phyloP scores from a whole-genome alignment of 1,140 invertebrate species.

The Brachionus sp. region DNA sequence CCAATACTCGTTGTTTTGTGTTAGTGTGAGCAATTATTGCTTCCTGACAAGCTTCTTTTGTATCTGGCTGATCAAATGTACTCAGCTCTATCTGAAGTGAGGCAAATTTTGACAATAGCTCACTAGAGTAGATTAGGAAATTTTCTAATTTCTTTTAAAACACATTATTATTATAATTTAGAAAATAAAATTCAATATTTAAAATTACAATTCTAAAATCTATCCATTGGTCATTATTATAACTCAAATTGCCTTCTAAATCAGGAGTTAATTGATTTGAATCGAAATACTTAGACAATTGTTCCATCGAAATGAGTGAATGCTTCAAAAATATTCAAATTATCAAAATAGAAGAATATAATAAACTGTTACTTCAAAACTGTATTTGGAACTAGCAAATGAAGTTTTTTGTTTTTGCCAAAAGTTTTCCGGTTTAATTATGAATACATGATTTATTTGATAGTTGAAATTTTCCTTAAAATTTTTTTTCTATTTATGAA shows the following conservation, averaged over 20 bases:
- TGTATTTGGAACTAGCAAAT: slow-evolving; percentile 92
- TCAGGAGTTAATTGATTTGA: slow-evolving; percentile 82
- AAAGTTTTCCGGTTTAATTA: slow-evolving; percentile 97
- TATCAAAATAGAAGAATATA: background rate
- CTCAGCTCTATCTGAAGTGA: slow-evolving; percentile 22
- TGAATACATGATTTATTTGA: slow-evolving; percentile 71
- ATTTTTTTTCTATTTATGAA: background rate
- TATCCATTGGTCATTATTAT: slow-evolving; percentile 94
- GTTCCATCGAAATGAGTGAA: slow-evolving; percentile 88
- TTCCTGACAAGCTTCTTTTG: slow-evolving; percentile 9
- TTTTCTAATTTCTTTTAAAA: slow-evolving; percentile 25
- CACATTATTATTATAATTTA: background rate
- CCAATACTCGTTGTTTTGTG: slow-evolving; percentile 14
- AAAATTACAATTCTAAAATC: slow-evolving; percentile 74
- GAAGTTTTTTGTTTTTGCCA: slow-evolving; percentile 98
- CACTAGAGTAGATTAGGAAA: slow-evolving; percentile 12
- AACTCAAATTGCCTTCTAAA: slow-evolving; percentile 84
- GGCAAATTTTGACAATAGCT: background rate
- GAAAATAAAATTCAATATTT: background rate
- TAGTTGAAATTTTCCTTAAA: slow-evolving; percentile 41
- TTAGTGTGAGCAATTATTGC: slow-evolving; percentile 32
- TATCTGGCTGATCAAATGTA: slow-evolving; percentile 22
- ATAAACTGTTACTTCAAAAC: slow-evolving; percentile 69
- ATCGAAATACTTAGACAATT: slow-evolving; percentile 83
- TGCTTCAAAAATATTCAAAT: slow-evolving; percentile 63